Conservation (phyloP, 2,888 invertebrate species). For the Perizoma flavofasciatum region DNA sequence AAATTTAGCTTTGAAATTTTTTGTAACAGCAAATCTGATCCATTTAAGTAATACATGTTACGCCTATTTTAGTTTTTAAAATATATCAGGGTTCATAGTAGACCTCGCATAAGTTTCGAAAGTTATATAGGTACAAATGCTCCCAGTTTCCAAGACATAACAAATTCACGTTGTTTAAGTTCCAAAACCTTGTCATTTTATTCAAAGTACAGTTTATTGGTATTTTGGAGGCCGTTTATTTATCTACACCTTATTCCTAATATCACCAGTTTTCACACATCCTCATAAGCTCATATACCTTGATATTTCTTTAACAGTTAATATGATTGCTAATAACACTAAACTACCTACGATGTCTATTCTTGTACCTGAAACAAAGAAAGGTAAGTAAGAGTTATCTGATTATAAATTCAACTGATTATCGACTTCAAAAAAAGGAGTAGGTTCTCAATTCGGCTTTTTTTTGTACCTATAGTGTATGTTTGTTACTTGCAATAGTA, state of each 20-base stretch:
- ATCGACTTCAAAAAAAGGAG: too few relatives aligned
- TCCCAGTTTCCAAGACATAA: slow-evolving; percentile 19
- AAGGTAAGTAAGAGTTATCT: background rate
- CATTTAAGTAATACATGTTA: too few relatives aligned
- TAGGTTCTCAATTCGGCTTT: too few relatives aligned
- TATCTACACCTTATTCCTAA: slow-evolving; percentile 71
- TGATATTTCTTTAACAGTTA: slow-evolving; percentile 63
- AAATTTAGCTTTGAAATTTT: too few relatives aligned
- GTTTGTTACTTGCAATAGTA: background rate
- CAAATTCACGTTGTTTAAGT: slow-evolving; percentile 16
- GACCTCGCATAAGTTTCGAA: background rate
- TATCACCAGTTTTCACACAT: slow-evolving; percentile 70
- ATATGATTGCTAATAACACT: slow-evolving; percentile 51
- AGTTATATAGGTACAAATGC: slow-evolving; percentile 11
- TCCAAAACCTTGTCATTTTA: slow-evolving; percentile 28
- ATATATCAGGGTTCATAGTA: background rate
- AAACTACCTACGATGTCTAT: slow-evolving; percentile 44
- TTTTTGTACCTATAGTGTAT: background rate
- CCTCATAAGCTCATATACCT: slow-evolving; percentile 76
- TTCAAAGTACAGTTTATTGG: slow-evolving; percentile 8
- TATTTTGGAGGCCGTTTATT: slow-evolving; percentile 49
- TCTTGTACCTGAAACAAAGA: slow-evolving; percentile 65
- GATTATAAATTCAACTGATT: too few relatives aligned
- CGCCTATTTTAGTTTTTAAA: too few relatives aligned
- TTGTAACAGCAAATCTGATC: too few relatives aligned